Conservation (phyloP, 2,113 vertebrate genomes). For the Corythornis vintsioides region DNA sequence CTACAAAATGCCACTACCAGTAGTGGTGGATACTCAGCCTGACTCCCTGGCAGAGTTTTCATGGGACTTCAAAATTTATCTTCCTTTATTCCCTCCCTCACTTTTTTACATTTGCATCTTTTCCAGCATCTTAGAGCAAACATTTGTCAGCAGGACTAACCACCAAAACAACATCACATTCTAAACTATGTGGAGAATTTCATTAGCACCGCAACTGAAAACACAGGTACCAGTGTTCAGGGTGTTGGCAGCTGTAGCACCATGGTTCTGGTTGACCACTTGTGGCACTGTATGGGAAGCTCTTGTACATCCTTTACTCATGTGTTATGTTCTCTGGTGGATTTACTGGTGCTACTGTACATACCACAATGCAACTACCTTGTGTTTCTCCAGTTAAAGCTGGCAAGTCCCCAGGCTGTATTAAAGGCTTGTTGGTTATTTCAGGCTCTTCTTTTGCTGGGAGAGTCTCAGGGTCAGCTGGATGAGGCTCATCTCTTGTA, state of each 20-base stretch:
- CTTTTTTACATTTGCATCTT: background rate
- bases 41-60: background rate
- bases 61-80: background rate
- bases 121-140: background rate
- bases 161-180: background rate
- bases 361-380: background rate
- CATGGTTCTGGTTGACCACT: accelerated
- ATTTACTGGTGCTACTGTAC: background rate
- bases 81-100: background rate
- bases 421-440: background rate
- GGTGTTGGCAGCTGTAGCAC: background rate
- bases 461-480: background rate
- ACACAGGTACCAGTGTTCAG: background rate
- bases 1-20: background rate
- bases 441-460: background rate
- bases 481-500: background rate
- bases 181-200: background rate
- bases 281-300: background rate
- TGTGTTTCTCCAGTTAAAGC: background rate
- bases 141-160: accelerated
- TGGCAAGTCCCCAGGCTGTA: background rate
- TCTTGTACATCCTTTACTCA: background rate
- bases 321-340: background rate
- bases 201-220: background rate
- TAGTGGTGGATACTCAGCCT: background rate